These are phyloP conservation scores for Sialis fuliginosa DNA, from an alignment of 2,888 invertebrate genomes.

Conservation along the genomic window DNA sequence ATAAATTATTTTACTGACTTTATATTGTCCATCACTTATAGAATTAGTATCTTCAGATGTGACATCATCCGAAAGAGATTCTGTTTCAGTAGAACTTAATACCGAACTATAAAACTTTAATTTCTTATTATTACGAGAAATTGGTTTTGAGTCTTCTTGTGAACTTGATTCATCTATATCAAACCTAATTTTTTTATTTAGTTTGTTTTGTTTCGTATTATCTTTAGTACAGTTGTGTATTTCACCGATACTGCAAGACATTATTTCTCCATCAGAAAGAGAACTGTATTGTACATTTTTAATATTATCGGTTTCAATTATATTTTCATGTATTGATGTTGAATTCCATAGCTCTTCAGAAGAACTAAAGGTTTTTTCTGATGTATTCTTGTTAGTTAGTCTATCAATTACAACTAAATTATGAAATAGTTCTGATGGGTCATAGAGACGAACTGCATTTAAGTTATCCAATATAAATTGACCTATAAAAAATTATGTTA, in stretches of 20 bases:
- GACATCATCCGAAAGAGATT: no score
- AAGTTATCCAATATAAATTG: slow-evolving; percentile 5
- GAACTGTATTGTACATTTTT: slow-evolving; percentile 1
- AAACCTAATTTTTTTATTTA: not conserved
- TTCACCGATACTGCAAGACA: slow-evolving; percentile 14
- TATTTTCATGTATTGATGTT: not conserved
- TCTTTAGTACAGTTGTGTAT: slow-evolving; percentile 13
- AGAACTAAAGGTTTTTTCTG: no score
- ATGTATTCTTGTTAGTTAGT: no score
- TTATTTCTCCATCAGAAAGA: slow-evolving; percentile 11
- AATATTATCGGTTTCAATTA: not conserved
- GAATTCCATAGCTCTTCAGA: not conserved
- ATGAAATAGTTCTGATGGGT: no score
- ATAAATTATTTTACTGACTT: no score
- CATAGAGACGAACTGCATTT: not conserved
- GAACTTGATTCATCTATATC: not conserved
- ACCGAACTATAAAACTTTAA: no score
- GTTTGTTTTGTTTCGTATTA: not conserved
- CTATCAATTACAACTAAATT: no score
- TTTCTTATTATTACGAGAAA: no score
- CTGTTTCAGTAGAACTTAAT: no score
- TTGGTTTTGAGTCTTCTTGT: no score
- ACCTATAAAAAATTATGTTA: not conserved
- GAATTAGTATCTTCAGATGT: no score
- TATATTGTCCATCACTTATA: no score